Percentiles rank a stretch among this genome's conserved stretches.
Conservation (phyloP, 1,140 invertebrate species). For the Coptotermes formosanus region DNA sequence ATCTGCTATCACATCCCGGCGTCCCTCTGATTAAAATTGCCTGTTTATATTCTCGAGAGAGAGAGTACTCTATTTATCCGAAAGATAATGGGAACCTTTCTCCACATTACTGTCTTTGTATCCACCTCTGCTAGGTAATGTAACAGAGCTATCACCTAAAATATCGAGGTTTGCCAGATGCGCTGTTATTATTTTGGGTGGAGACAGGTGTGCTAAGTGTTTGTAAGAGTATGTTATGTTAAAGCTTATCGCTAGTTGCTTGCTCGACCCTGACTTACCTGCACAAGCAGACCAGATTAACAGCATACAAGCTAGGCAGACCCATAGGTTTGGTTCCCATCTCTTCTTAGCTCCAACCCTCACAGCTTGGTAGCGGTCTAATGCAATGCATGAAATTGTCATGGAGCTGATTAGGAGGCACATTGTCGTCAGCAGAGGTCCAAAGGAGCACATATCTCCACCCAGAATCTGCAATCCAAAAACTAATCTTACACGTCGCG, state of each 20-base stretch:
- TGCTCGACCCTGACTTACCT: slow-evolving; percentile 36
- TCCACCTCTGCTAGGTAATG: too few species aligned
- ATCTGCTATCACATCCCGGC: too few species aligned
- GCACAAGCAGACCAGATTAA: slow-evolving; percentile 45
- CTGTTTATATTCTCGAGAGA: too few species aligned
- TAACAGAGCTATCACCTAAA: too few species aligned
- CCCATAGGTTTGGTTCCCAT: slow-evolving; percentile 47
- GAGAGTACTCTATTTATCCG: too few species aligned
- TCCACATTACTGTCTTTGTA: too few species aligned
- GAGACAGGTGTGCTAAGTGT: slow-evolving; percentile 39
- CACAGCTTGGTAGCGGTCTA: slow-evolving; percentile 54
- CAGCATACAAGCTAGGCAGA: slow-evolving; percentile 40
- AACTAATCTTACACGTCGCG: too few species aligned
- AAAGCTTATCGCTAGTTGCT: neutral
- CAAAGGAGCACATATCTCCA: slow-evolving; percentile 37
- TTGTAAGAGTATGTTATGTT: slow-evolving; percentile 2
- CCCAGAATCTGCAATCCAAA: slow-evolving; percentile 17
- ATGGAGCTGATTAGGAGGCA: slow-evolving; percentile 52
- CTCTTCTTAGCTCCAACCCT: slow-evolving; percentile 44
- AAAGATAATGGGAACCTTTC: too few species aligned
- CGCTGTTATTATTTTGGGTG: slow-evolving; percentile 37
- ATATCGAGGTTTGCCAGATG: too few species aligned
- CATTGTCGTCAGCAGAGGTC: slow-evolving; percentile 52
- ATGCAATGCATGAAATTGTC: slow-evolving; percentile 53
- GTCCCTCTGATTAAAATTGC: too few species aligned